phyloP scores from a whole-genome alignment of 2,888 invertebrate genomes.

The Drosophila nigricruria region DNA sequence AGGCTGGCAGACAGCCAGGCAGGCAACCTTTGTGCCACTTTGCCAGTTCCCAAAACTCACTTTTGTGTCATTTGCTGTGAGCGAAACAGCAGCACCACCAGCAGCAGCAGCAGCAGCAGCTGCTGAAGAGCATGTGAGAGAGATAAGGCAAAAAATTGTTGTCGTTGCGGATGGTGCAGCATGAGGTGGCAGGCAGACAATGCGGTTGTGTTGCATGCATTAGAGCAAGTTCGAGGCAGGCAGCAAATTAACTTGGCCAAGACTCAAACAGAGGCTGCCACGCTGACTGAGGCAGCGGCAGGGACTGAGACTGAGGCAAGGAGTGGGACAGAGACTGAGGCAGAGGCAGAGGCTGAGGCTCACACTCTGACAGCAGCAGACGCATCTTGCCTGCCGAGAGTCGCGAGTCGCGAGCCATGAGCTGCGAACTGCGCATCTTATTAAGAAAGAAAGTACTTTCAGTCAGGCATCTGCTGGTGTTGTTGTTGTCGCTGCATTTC shows the following conservation, averaged over 20 bases:
- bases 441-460: conserved; percentile 81
- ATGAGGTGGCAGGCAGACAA: conserved; percentile 23
- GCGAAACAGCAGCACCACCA: conserved; percentile 1
- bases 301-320: neutral
- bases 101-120: conserved; percentile 1
- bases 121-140: conserved; percentile 5
- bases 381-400: conserved; percentile 53
- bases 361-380: conserved; percentile 39
- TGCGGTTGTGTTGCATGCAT: conserved; percentile 67
- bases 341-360: neutral
- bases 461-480: conserved; percentile 64
- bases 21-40: conserved; percentile 80
- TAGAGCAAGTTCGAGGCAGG: conserved; percentile 75
- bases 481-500: conserved; percentile 49
- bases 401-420: conserved; percentile 43
- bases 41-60: conserved; percentile 81
- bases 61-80: conserved; percentile 69
- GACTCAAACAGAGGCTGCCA: conserved; percentile 15
- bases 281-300: neutral
- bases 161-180: conserved; percentile 66
- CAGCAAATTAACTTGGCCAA: conserved; percentile 72
- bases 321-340: conserved; percentile 12
- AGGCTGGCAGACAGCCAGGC: conserved; percentile 50
- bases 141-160: conserved; percentile 65
- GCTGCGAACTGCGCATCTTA: conserved; percentile 75